Evolutionary conservation across 2,888 invertebrate genomes (phyloP).

Genomic region (Teleogryllus oceanicus): DNA sequence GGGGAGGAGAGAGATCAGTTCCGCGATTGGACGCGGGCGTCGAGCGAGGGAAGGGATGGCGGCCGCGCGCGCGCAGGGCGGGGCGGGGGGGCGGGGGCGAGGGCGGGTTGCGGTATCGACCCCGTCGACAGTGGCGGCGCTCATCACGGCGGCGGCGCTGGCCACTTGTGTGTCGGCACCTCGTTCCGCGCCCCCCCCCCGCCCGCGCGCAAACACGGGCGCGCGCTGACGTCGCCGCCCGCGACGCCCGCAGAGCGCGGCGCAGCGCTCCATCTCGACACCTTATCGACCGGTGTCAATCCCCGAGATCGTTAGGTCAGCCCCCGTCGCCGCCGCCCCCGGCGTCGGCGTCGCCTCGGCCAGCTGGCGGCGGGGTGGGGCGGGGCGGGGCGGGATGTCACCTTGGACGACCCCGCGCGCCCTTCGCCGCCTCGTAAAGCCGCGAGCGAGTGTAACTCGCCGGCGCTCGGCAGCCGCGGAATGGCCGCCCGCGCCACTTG

Average conservation of each 20-base stretch:
- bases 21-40: constrained; percentile 4
- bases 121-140: constrained; percentile 41
- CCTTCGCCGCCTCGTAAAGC: neutral
- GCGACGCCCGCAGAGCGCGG: constrained; percentile 44
- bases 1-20: constrained; percentile 9
- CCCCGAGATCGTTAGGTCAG: neutral
- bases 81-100: constrained; percentile 22
- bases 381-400: neutral
- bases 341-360: neutral
- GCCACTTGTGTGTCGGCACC: constrained; percentile 11
- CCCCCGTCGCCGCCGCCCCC: neutral
- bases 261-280: constrained; percentile 33
- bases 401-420: neutral
- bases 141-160: constrained; percentile 37
- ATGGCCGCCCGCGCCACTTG: too few species aligned
- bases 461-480: too few species aligned
- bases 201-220: constrained; percentile 31
- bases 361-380: neutral
- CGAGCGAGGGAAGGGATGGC: constrained; percentile 32
- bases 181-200: constrained; percentile 36
- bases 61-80: constrained; percentile 23
- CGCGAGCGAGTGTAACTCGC: too few species aligned
- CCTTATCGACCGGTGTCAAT: neutral
- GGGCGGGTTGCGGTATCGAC: constrained; percentile 33
- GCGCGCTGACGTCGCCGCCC: constrained; percentile 33